Evolutionary conservation across 2,888 invertebrate species (phyloP).

Genomic region (Unio delphinus): DNA sequence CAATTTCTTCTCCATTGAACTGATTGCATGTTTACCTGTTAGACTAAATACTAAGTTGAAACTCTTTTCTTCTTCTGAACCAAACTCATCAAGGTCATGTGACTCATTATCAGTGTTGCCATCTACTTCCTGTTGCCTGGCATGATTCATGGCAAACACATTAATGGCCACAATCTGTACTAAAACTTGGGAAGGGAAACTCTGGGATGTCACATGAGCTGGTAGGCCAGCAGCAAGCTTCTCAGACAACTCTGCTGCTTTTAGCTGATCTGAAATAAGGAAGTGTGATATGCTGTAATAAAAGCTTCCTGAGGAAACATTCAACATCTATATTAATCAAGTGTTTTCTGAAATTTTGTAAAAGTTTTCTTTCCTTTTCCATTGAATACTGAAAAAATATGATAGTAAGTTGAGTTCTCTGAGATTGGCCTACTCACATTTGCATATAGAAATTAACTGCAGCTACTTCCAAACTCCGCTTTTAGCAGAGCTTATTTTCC

Average conservation of each 20-base stretch:
- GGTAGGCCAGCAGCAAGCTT: conserved; percentile 81
- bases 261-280: conserved; percentile 73
- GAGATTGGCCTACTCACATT: no score
- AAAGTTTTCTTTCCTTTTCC: no score
- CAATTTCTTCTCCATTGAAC: not conserved
- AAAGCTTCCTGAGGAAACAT: no score
- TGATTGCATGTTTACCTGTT: conserved; percentile 74
- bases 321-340: no score
- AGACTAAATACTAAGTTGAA: conserved; percentile 78
- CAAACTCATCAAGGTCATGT: conserved; percentile 66
- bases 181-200: conserved; percentile 82
- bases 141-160: conserved; percentile 78
- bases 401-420: no score
- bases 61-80: conserved; percentile 76
- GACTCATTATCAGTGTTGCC: conserved; percentile 19
- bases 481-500: no score
- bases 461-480: no score
- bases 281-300: not conserved
- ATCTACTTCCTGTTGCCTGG: conserved; percentile 36
- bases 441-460: no score
- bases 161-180: conserved; percentile 86
- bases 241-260: conserved; percentile 78
- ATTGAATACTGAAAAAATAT: no score
- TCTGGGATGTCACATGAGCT: conserved; percentile 84
- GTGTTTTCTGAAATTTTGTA: no score